Evolutionary conservation across 2,113 vertebrate genomes (phyloP), one percentile per base, ranked within the genome.

Genomic region (Orthonyx spaldingii): DNA sequence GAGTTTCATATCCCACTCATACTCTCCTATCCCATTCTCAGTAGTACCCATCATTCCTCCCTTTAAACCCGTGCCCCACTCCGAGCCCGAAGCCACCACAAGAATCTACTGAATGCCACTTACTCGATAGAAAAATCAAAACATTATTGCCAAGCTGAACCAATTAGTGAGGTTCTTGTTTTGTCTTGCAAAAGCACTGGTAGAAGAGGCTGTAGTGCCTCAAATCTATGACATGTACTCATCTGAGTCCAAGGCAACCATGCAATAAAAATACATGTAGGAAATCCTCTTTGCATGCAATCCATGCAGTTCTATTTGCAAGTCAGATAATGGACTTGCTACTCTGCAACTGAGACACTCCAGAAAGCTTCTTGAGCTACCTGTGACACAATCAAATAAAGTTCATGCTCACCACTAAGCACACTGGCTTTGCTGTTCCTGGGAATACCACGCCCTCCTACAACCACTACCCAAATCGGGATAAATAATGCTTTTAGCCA

Each of bases 401-500:
- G 44, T 82, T 88, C 80, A 61, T 0, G 1, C 18, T 93, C 76
- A 57, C 46, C 86, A 86, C 52, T 46, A 71, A 93, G 90, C 72
- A 56, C 26, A 5, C 0, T 50, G 90, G 85, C 72, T 95, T 84
- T 84, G 80, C 90, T 68, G 88, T 78, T 86, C 83, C 92, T 95
- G 93, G 96, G 96, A 96, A 96, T 13, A 94, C 88, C 92, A 96
- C 83, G 79, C 88, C 93, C 90, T 90, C 93, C 69, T 75, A 71
- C 87, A 76, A n/a, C 69, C 86, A 89, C 93, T 87, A 53, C n/a
- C 93, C 88, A 69, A 92, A 93, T 30, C 3, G 4, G 69, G 86
- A 94, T 86, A 96, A 97, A 96, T 94, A 92, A 94, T 4, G 68
- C 92, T 89, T 89, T 96, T 78, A 96, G 96, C 79, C 90, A 88